Conservation (phyloP, 2,113 vertebrate genomes). For the Aptenodytes patagonicus region DNA sequence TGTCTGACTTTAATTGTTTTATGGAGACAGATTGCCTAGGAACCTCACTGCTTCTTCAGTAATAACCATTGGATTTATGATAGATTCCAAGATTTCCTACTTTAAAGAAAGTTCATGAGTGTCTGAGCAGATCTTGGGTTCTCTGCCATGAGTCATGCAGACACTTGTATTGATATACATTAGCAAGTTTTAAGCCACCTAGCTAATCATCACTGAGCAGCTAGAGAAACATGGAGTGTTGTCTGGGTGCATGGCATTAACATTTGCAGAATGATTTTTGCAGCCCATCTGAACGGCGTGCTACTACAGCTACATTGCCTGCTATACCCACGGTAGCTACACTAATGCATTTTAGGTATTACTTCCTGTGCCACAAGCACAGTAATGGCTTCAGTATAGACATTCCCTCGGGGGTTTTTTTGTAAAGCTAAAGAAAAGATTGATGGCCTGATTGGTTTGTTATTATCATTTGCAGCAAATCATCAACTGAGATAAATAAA, state of each 20-base stretch:
- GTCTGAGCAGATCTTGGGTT: background rate
- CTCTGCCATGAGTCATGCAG: background rate
- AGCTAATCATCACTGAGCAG: background rate
- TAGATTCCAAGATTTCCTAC: background rate
- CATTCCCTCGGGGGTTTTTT: background rate
- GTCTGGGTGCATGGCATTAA: background rate
- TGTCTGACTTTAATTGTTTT: conserved; percentile 59
- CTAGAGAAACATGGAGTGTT: background rate
- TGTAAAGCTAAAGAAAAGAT: background rate
- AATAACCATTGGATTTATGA: background rate
- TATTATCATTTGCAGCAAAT: background rate
- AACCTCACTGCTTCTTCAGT: background rate
- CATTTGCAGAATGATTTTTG: background rate
- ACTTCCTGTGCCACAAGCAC: background rate
- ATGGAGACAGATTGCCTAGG: conserved; percentile 17
- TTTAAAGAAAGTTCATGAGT: background rate
- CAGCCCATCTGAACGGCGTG: accelerated
- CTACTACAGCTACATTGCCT: background rate
- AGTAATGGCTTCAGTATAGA: background rate
- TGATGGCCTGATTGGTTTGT: background rate
- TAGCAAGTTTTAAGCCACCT: background rate
- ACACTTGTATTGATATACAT: background rate
- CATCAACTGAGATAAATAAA: background rate
- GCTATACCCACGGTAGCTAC: background rate
- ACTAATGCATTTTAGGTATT: background rate